Evolutionary conservation across 2,888 invertebrate species (phyloP), one percentile per base, ranked within the genome.

Genomic region (Trissolcus japonicus): DNA sequence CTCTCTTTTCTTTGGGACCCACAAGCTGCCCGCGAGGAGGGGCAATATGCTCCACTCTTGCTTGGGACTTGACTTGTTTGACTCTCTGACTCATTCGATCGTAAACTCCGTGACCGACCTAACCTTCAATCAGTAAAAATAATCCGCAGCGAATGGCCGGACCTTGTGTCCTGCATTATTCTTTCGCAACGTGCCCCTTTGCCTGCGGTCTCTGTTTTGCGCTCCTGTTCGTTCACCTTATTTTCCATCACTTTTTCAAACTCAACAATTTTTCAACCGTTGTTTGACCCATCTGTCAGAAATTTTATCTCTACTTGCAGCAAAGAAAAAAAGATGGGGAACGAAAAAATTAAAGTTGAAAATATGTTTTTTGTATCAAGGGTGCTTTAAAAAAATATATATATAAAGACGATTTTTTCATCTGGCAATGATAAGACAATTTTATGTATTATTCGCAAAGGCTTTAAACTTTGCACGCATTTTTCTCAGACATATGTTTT

Each of bases 121-220:
- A 83, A 83, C 85, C 85, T 85, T 84, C 83, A 80, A 82, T 82
- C 63, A 81, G 80, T 82, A 85, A 85, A 85, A 85, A 85, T 85
- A 76, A 76, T 81, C 79, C 80, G 76, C 79, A 79, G 85, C 83
- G 85, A 85, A 80, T 80, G 84, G 83, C 82, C 81, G 80, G 83
- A 84, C 84, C 84, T 84, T 84, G 83, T 82, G 82, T 79, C 80
- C 84, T 80, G 82, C 80, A 83, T 83, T 80, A 83, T 83, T 85
- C 84, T 84, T 83, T 84, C 84, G 80, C 80, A 83, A 84, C 76
- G 65, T 65, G 59, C 60, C 55, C 56, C 72, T 69, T 68, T 61
- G 61, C 61, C 60, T 7, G 51, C 76, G 77, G 74, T 65, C 79
- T 29, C 29, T 78, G 51, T 43, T 68, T 67, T 41, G 35, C 41